phyloP scores from a whole-genome alignment of 2,888 invertebrate species.

The Sturmia bella region DNA sequence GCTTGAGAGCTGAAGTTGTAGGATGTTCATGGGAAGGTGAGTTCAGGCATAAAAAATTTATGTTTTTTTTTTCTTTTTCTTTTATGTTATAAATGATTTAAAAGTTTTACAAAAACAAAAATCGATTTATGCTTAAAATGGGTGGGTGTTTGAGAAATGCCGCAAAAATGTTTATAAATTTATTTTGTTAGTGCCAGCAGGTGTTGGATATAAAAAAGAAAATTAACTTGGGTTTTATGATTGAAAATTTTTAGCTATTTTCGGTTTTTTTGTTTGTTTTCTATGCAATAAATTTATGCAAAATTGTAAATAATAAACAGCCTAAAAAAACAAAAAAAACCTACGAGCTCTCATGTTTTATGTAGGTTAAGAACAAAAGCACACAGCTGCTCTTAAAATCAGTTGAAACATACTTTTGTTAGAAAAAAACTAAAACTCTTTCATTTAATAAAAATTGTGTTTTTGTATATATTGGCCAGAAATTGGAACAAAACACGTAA shows the following conservation, averaged over 20 bases:
- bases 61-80: not conserved
- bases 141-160: slow-evolving; percentile 50
- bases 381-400: too few relatives aligned
- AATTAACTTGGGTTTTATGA: too few relatives aligned
- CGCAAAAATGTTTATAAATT: slow-evolving; percentile 26
- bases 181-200: slow-evolving; percentile 48
- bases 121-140: slow-evolving; percentile 48
- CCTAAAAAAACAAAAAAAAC: not conserved
- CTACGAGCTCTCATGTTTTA: too few relatives aligned
- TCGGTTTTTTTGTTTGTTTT: too few relatives aligned
- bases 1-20: slow-evolving; percentile 90
- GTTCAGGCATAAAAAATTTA: slow-evolving; percentile 72
- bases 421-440: too few relatives aligned
- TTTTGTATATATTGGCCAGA: too few relatives aligned
- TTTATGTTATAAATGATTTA: slow-evolving; percentile 49
- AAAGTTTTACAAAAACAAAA: slow-evolving; percentile 17
- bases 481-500: too few relatives aligned
- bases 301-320: not conserved
- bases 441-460: too few relatives aligned
- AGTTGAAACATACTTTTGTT: too few relatives aligned
- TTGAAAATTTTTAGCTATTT: too few relatives aligned
- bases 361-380: too few relatives aligned
- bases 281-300: slow-evolving; percentile 6
- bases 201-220: slow-evolving; percentile 40
- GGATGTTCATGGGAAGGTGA: slow-evolving; percentile 91